phyloP scores from a whole-genome alignment of 92 coral and sea anemone genomes.

The Paragorgia papillata region DNA sequence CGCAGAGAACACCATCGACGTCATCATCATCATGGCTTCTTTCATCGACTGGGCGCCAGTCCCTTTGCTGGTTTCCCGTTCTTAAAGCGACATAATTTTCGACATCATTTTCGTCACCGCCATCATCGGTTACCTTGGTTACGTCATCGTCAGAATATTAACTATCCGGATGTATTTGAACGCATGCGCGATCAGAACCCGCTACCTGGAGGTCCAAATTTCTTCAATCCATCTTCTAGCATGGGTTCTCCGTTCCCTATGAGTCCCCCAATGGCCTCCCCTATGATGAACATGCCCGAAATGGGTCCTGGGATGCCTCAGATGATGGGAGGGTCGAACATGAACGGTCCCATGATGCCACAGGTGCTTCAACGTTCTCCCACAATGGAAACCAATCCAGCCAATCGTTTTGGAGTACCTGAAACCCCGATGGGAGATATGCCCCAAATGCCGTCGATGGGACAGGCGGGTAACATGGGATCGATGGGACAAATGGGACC shows the following conservation, averaged over 20 bases:
- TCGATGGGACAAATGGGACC: constrained; percentile 55
- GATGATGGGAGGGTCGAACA: constrained; percentile 32
- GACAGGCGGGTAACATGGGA: constrained; percentile 39
- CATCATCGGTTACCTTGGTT: constrained; percentile 81
- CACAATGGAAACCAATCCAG: constrained; percentile 14
- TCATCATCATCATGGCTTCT: constrained; percentile 6
- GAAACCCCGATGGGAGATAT: constrained; percentile 56
- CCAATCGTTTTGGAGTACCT: constrained; percentile 41
- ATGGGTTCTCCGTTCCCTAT: constrained; percentile 29
- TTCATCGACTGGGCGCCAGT: neutral
- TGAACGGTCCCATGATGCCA: constrained; percentile 35
- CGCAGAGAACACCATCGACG: neutral
- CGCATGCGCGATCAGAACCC: constrained; percentile 33
- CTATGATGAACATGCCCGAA: constrained; percentile 42
- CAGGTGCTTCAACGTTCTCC: constrained; percentile 39
- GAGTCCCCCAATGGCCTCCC: constrained; percentile 31
- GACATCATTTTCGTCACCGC: constrained; percentile 55
- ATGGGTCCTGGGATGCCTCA: constrained; percentile 24
- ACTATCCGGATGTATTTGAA: constrained; percentile 39
- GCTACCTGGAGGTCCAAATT: constrained; percentile 8
- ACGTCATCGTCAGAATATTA: constrained; percentile 47
- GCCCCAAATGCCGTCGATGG: constrained; percentile 36
- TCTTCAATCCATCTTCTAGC: constrained; percentile 15
- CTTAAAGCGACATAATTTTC: constrained; percentile 32
- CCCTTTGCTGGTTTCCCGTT: constrained; percentile 6